A percentile compares a stretch with the other conserved stretches of the same genome.
phyloP scores from a whole-genome alignment of 2,113 vertebrate genomes.

The Vimba vimba region DNA sequence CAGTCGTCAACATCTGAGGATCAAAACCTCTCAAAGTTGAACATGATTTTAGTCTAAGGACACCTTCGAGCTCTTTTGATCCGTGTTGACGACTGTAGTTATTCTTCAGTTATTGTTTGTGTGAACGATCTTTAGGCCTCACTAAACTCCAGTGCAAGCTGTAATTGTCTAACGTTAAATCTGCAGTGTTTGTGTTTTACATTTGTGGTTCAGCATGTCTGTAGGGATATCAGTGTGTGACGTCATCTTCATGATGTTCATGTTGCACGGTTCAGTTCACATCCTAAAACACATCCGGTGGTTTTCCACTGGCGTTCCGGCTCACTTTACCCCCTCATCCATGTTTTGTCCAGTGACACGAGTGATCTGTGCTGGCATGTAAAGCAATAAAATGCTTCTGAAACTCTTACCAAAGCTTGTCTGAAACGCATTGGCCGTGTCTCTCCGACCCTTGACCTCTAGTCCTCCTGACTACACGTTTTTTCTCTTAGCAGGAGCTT shows the following conservation, averaged over 20 bases:
- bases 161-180: background rate
- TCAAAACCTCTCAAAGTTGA: no score
- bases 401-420: background rate
- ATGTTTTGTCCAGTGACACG: background rate
- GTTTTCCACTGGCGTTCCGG: background rate
- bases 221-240: background rate
- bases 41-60: no score
- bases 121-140: background rate
- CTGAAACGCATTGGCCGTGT: background rate
- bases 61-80: no score
- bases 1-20: no score
- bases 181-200: background rate
- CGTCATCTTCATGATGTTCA: no score
- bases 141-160: accelerated
- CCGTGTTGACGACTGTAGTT: no score
- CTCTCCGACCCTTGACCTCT: background rate
- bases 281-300: background rate
- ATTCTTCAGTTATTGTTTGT: no score
- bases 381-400: background rate
- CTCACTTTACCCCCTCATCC: background rate
- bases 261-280: background rate
- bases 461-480: background rate
- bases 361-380: background rate
- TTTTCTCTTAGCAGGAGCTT: conserved; percentile 74
- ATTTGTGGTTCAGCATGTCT: background rate